Evolutionary conservation across 2,797 vertebrate genomes (phyloP), one percentile per base, ranked within the genome.

Genomic region (Schizopygopsis malacanthus): DNA sequence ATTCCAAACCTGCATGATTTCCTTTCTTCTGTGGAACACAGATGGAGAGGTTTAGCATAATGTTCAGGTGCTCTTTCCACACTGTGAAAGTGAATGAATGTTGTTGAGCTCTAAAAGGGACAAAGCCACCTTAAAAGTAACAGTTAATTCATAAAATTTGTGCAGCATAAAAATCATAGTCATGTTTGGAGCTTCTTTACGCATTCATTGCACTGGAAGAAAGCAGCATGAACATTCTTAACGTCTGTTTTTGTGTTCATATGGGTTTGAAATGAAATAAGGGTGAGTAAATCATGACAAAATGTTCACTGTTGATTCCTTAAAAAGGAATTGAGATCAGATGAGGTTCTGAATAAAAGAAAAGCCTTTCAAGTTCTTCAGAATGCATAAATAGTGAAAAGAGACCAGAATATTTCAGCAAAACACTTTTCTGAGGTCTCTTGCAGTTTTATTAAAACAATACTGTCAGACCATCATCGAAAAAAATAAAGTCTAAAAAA

Each of bases 401-500:
- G 28, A 18, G 20, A 2, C 52, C 63, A 78, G 39, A 4, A 59
- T 13, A 79, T 78, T 67, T 54, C 7, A 59, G 47, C 33, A 69
- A 69, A 69, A 10, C 4, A 39, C 18, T 79, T 20, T 70, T 77
- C n/a, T 77, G 59, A 28, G 16, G 67, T 75, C 78, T 67, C 2
- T 2, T 76, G 47, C 70, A 33, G 33, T 67, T 54, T 39, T 50
- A 80, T 81, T 76, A 65, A 4, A 67, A 47, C 28, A 50, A 52
- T 65, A 63, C n/a, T n/a, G 50, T 59, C 71, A 56, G 28, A 81
- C 16, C 11, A 67, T 65, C 77, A 72, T 33, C 22, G 4, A 50
- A 45, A 52, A 47, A 16, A 16, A 4, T 15, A 5, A 15, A 50
- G 37, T 84, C 92, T 86, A 95, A 90, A 96, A 93, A 78, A 93